Percentiles rank a stretch among this genome's conserved stretches.
phyloP scores from a whole-genome alignment of 2,113 vertebrate genomes.

The Bungarus multicinctus region DNA sequence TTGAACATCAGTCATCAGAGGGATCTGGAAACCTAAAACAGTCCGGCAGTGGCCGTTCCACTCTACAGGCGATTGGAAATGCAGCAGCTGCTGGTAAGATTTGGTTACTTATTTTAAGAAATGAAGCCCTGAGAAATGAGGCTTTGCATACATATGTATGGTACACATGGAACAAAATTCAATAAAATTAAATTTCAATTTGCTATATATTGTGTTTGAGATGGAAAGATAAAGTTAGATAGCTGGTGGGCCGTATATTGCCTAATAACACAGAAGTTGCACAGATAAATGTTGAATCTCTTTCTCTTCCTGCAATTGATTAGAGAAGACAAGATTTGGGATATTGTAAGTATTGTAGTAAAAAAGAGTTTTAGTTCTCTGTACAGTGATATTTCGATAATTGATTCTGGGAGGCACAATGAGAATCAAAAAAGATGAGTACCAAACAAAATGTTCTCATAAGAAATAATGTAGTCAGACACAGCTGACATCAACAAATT shows the following conservation, averaged over 20 bases:
- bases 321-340: background rate
- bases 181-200: background rate
- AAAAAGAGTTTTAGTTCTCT: background rate
- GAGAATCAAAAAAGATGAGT: background rate
- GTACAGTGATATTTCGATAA: background rate
- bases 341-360: background rate
- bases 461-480: background rate
- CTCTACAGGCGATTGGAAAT: slow-evolving; percentile 89
- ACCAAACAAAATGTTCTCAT: background rate
- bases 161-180: background rate
- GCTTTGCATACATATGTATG: background rate
- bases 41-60: slow-evolving; percentile 83
- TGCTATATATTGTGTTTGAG: background rate
- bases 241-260: background rate
- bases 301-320: background rate
- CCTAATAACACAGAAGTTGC: background rate
- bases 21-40: slow-evolving; percentile 61
- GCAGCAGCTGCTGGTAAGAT: slow-evolving; percentile 90
- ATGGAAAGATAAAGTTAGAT: background rate
- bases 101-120: background rate
- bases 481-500: background rate
- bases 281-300: background rate
- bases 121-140: background rate
- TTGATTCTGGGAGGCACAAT: background rate
- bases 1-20: slow-evolving; percentile 82